Evolutionary conservation across 1,140 invertebrate genomes (phyloP), one percentile per base, ranked within the genome.

Genomic region (Solen grandis): DNA sequence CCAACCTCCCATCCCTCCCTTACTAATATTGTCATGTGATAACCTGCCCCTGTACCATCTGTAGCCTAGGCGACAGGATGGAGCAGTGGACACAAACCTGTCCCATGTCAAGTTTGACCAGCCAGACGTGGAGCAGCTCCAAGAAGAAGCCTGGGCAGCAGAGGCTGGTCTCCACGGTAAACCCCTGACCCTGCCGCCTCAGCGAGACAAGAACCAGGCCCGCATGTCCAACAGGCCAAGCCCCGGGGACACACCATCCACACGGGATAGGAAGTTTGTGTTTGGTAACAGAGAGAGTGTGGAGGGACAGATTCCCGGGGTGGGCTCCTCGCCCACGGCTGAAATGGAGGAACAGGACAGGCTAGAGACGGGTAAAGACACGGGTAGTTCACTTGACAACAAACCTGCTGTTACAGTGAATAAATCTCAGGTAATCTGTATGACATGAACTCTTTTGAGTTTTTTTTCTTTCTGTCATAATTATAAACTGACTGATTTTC

Each of bases 261-360:
- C 31, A 46, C 35, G 57, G 29, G 65, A 69, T 36, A 65, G 60
- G 8, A 72, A 63, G 16, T n/a, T 27, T 25, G 14, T 41, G 41
- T 27, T 29, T 31, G 77, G 33, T 29, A 22, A 27, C 5, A 41
- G 65, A 38, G 66, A 72, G 29, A 55, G 57, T 10, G 16, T 73
- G 1, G 77, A 80, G 52, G 59, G 66, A 52, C 66, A 80, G 5
- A 73, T 59, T 19, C 77, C 77, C 52, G 77, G 77, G 29, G 77
- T 80, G 27, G 77, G 77, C 10, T 73, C 68, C 19, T 72, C 68
- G 2, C 77, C 77, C 22, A 80, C 77, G 25, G 77, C 68, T 25
- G 77, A 80, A 31, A 35, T 80, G 16, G 77, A 80, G 50, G 38
- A 80, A 41, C 29, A 52, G 41, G n/a, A 38, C 31, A 50, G n/a